Evolutionary conservation across 2,888 invertebrate species (phyloP), one percentile per base, ranked within the genome.

Genomic region (Piscicola geometra): DNA sequence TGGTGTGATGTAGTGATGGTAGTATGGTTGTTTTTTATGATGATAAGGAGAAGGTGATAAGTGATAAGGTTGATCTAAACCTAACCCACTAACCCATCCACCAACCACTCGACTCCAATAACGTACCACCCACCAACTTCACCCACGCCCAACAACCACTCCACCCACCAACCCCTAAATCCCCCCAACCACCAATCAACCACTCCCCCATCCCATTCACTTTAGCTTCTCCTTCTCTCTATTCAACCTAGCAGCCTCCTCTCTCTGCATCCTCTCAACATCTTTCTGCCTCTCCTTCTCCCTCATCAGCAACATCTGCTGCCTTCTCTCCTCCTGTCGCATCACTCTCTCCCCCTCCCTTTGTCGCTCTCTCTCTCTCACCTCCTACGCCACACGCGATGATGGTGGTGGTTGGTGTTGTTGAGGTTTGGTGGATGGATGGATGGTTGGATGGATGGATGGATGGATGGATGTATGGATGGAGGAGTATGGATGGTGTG

Each of bases 311-410:
- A 82, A 81, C 68, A 81, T 77, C 70, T 92, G 89, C 47, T 93
- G 88, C 67, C 92, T 88, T 30, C 93, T 89, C 82, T 93, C 92
- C 81, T 92, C 91, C 82, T 93, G 92, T 35, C 93, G 89, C 73
- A 90, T 75, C 66, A 80, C 77, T 52, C 84, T 86, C 75, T 90
- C 89, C 33, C 93, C 89, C 80, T 93, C 91, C 1, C 91, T 89
- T 81, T 93, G 91, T 66, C 93, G 89, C 30, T 84, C 83, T 76
- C 82, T 78, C 77, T 85, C 83, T 71, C 83, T 77, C 78, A 83
- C 83, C 75, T 82, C 83, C 84, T 84, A 75, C 30, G 70, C 36
- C n/a, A n/a, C n/a, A n/a, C n/a, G n/a, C n/a, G n/a, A n/a, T n/a
- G n/a, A n/a, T n/a, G 33, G 3, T 41, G 15, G 73, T 47, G 21